Base-by-base conservation (phyloP, 1,140 invertebrate species). In the Zaprionus camerounensis region DNA sequence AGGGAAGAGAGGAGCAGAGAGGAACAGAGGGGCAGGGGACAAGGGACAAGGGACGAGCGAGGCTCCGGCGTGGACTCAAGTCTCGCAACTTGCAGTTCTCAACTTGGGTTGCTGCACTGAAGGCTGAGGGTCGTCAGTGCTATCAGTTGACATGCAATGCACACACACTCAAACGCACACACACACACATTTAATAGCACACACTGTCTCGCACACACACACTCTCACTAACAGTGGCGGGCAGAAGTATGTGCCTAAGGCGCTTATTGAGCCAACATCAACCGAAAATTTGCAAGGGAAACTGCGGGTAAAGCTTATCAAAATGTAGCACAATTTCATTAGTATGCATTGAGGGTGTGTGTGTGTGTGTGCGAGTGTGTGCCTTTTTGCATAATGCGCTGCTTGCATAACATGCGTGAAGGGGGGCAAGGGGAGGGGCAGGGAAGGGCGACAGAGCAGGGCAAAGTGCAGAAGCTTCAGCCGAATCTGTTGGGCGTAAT, bases 261-360 rank as follows among this genome's bases (percentile, higher is more conserved):
- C 70, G 74, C 74, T 72, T 77, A 77, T 57, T 61, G 36, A 38
- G 74, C 46, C 61, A 46, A 53, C 62, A 59, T 38, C 26, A 58
- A 28, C 44, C 73, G 41, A 64, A 71, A 64, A 65, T 71, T 75
- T 56, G 63, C 63, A 68, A 68, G 56, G 22, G 61, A 44, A 61
- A 62, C 62, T 76, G 36, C 17, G 22, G 49, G 56, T 26, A 24
- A 53, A 68, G 73, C 75, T 68, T 77, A 68, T 77, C 64, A 67
- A 73, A 78, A 68, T 66, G 70, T 69, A 57, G 51, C 71, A 78
- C 64, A 78, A 73, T 73, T 74, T 68, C 71, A 63, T 74, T 74
- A 68, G 58, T 68, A 74, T 74, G 63, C 75, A 73, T 68, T 65
- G 26, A 20, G 67, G 3, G 34, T 59, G 55, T 62, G 13, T 44